Evolutionary conservation across 2,888 invertebrate species (phyloP), one percentile per base, ranked within the genome.

Genomic region (Philereme transversata): DNA sequence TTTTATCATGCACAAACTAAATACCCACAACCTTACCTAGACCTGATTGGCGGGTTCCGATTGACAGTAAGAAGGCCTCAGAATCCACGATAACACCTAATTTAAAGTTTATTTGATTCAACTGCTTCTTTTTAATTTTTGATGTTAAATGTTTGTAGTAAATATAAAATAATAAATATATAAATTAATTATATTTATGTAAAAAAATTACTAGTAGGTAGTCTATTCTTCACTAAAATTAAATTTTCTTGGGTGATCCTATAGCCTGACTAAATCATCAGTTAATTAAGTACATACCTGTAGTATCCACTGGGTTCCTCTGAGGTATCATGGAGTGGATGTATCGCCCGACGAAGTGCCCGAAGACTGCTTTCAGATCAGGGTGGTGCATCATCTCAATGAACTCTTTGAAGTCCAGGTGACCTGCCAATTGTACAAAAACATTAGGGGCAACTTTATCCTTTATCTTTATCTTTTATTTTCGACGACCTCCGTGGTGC

Each of bases 331-430:
- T 92, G 1, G 92, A 88, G 59, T 93, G 93, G 0, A 94, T 91
- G 67, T 94, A 95, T 86, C 94, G 90, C 36, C 93, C 94, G 33
- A 95, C 86, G 70, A 94, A 93, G 62, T 95, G 94, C 0, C 95
- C 95, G 68, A 95, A 95, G 5, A 95, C 88, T n/a, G 94, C 93
- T 73, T 94, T 94, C 68, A 95, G 80, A 59, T 94, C 93, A 0
- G 94, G 94, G 62, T 93, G 81, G 69, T 93, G 89, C 86, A 95
- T 94, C 95, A 96, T 95, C 44, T 94, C 93, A 36, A 95, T 93
- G 71, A 96, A 96, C 87, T 97, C 96, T 22, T 93, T 89, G 74
- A 95, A 96, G 76, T 96, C 95, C 57, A 97, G 86, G 70, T 93
- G 93, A 4, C 95, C 95, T 64, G 64, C 6, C 9, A 45, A 45